Base-by-base conservation (phyloP, 2,113 vertebrate genomes). In the Donacobius atricapilla region DNA sequence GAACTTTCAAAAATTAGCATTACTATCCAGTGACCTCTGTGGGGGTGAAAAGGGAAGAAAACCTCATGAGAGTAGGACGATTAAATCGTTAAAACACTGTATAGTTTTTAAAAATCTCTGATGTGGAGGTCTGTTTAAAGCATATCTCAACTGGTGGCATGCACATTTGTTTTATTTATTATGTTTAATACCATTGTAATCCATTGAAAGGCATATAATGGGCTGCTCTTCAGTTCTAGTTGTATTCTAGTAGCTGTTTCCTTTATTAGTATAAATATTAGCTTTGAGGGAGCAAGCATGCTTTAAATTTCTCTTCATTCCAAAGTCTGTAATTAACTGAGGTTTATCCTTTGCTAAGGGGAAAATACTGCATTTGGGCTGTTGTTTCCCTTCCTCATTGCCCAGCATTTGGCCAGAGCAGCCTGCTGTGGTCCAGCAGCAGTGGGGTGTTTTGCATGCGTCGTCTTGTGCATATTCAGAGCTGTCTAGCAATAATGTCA, bases 1-100 rank as follows among this genome's bases (percentile, higher is more conserved):
- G 76, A 95, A 95, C 45, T 73, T 73, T 60, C 72, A 94, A 92
- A 96, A 96, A 96, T 95, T 89, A 80, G 21, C 87, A 77, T 87
- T 40, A 1, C 85, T 95, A 58, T 90, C 40, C 71, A n/a, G n/a
- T 90, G 87, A 91, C 44, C 80, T 96, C 83, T 50, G 48, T 70
- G 37, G 27, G 70, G 68, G 63, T 33, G 28, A 66, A 81, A 81
- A 72, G 63, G 53, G n/a, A 79, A 39, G n/a, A 75, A 89, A 76
- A 72, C 4, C 45, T 33, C 27, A 2, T 11, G 45, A 85, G 47
- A 87, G 15, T 2, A 37, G 31, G 45, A 79, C 89, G 80, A 88
- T 77, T 88, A 85, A 83, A 88, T 81, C 33, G 21, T 28, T 66
- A 90, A 93, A 94, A 58, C 12, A 21, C n/a, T 57, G 9, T 35